Conservation (phyloP, 2,113 vertebrate species). For the Coryphaenoides rupestris region DNA sequence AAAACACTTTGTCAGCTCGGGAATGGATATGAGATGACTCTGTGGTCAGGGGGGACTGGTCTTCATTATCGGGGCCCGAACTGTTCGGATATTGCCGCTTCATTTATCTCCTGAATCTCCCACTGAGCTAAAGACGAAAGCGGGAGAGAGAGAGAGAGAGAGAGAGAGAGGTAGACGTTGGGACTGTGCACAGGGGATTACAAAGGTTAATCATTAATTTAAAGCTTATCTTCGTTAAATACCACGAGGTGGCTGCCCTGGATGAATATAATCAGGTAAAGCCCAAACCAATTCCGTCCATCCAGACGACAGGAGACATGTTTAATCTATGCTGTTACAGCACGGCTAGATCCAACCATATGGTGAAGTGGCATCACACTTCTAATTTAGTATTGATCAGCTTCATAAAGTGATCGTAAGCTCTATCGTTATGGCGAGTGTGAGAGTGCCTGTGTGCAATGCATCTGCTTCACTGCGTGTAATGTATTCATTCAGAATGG, state of each 20-base stretch:
- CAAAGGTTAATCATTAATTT: constrained; percentile 77
- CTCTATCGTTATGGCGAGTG: neutral
- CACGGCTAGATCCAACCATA: constrained; percentile 24
- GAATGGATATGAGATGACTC: constrained; percentile 62
- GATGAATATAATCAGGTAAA: constrained; percentile 61
- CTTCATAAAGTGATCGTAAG: constrained; percentile 26
- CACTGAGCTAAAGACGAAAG: constrained; percentile 42
- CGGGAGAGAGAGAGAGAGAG: neutral
- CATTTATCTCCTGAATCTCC: constrained; percentile 66
- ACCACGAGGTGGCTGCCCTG: constrained; percentile 55
- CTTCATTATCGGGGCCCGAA: constrained; percentile 65
- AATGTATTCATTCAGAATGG: neutral
- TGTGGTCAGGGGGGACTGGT: constrained; percentile 54
- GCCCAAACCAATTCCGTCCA: constrained; percentile 47
- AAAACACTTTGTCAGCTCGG: constrained; percentile 43
- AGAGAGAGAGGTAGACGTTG: constrained; percentile 45
- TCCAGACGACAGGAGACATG: constrained; percentile 50
- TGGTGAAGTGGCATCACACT: constrained; percentile 14
- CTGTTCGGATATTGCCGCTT: constrained; percentile 63
- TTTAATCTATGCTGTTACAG: constrained; percentile 46
- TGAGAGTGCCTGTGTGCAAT: neutral
- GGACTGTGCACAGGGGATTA: constrained; percentile 62
- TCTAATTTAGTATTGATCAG: constrained; percentile 16
- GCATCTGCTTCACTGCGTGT: neutral
- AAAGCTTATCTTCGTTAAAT: constrained; percentile 75